Base-by-base conservation (phyloP, 2,113 vertebrate genomes). In the Heliornis fulica region DNA sequence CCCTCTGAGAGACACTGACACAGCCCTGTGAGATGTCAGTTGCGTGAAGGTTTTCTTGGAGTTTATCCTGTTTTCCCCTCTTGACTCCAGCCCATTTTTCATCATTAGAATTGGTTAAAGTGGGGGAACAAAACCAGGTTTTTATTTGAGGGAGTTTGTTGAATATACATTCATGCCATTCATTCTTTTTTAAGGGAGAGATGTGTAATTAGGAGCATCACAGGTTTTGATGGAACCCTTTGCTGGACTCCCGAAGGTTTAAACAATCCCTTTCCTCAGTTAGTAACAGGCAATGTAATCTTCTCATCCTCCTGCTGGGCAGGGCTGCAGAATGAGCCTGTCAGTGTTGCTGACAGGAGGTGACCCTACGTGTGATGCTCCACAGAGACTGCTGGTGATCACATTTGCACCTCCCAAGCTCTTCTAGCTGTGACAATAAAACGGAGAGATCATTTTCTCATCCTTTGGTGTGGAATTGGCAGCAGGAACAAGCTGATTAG, bases 401-500 rank as follows among this genome's bases (percentile, higher is more conserved):
- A 3, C 1, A 1, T 36, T 65, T 1, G 2, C 0, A 1, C 31
- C 10, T 72, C 48, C 25, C 41, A 71, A 74, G 40, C 65, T 71
- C 64, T 75, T 74, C 74, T 45, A 87, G 81, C 66, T 90, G 81
- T 15, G 13, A 51, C 90, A 90, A 83, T 87, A 88, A 90, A 79
- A 92, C 53, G 85, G 94, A 89, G 93, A 70, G 50, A 57, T 53
- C 36, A 26, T 60, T 84, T 96, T n/a, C 23, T 46, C 15, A 16
- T 83, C 23, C 68, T 93, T 77, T 95, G 74, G 79, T 91, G 71
- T 36, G n/a, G 87, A 77, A 83, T 83, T 94, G 81, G 90, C 89
- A 95, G 94, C 79, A 87, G 82, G 94, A 94, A 92, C 80, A 89
- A 92, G 94, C 90, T 90, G 94, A 74, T 94, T 78, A 61, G 70